These are phyloP conservation scores for Ectropis crepuscularia DNA, from an alignment of 2,888 invertebrate species.

Conservation along the genomic window DNA sequence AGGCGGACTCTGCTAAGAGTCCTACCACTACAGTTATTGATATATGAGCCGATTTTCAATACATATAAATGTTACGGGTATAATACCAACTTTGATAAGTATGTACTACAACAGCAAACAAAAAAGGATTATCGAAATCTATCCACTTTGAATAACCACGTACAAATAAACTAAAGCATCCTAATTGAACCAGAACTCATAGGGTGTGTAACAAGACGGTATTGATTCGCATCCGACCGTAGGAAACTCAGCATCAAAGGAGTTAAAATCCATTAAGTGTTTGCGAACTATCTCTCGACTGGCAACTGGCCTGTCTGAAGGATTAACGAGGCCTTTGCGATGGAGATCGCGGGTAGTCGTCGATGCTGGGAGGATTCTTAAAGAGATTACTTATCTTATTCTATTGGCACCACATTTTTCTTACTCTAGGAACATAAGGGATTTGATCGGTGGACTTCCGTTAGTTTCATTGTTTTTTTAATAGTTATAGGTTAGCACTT, in stretches of 20 bases:
- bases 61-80: too few species aligned
- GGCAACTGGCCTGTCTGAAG: conserved; percentile 17
- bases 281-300: conserved; percentile 36
- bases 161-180: background rate
- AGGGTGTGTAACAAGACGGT: conserved; percentile 35
- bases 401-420: background rate
- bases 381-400: conserved; percentile 10
- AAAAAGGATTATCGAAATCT: too few species aligned
- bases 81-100: too few species aligned
- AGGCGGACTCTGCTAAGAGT: too few species aligned
- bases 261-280: conserved; percentile 44
- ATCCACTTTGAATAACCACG: too few species aligned
- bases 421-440: background rate
- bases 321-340: conserved; percentile 30
- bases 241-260: conserved; percentile 35
- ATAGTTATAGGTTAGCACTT: too few species aligned
- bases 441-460: too few species aligned
- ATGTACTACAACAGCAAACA: too few species aligned
- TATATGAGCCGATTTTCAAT: too few species aligned
- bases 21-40: too few species aligned
- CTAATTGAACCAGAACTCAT: conserved; percentile 32
- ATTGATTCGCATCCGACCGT: conserved; percentile 34
- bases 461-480: too few species aligned
- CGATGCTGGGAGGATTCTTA: background rate
- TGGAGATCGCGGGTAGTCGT: conserved; percentile 13